Percentiles rank a stretch among this genome's conserved stretches.
Conservation (phyloP, 2,888 invertebrate genomes). For the Micoletzkya japonica region DNA sequence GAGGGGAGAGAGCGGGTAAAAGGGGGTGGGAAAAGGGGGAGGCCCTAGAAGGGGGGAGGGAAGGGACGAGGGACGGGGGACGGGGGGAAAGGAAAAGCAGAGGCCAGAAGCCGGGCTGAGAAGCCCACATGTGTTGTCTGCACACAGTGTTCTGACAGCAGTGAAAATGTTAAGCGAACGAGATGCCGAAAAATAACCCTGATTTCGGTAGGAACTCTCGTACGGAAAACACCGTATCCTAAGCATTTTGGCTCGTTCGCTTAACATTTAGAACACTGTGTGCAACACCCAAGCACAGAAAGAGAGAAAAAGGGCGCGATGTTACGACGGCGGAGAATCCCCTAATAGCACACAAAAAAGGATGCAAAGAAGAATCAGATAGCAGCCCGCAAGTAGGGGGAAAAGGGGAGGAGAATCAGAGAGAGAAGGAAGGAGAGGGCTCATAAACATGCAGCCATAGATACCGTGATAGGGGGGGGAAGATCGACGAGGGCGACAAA, state of each 20-base stretch:
- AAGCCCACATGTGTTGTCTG: too few relatives aligned
- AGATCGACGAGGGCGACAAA: not conserved
- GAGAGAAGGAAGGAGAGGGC: not conserved
- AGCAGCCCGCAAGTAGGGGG: not conserved
- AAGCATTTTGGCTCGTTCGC: too few relatives aligned
- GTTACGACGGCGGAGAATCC: too few relatives aligned
- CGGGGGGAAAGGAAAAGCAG: not conserved
- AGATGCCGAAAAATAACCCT: too few relatives aligned
- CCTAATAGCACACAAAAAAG: not conserved
- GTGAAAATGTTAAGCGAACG: too few relatives aligned
- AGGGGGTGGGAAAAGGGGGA: not conserved
- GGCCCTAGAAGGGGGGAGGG: not conserved
- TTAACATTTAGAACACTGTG: too few relatives aligned
- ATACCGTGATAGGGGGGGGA: not conserved
- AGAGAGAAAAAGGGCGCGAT: too few relatives aligned
- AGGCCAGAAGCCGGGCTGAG: not conserved
- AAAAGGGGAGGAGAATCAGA: not conserved
- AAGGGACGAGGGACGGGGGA: not conserved
- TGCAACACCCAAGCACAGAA: too few relatives aligned
- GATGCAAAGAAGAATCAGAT: not conserved
- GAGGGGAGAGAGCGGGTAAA: not conserved
- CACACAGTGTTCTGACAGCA: too few relatives aligned
- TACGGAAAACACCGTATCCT: too few relatives aligned
- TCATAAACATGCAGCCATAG: not conserved
- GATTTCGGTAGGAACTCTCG: too few relatives aligned